These are phyloP conservation scores for Misgurnus mizolepis DNA, from an alignment of 2,113 vertebrate genomes.

Conservation along the genomic window DNA sequence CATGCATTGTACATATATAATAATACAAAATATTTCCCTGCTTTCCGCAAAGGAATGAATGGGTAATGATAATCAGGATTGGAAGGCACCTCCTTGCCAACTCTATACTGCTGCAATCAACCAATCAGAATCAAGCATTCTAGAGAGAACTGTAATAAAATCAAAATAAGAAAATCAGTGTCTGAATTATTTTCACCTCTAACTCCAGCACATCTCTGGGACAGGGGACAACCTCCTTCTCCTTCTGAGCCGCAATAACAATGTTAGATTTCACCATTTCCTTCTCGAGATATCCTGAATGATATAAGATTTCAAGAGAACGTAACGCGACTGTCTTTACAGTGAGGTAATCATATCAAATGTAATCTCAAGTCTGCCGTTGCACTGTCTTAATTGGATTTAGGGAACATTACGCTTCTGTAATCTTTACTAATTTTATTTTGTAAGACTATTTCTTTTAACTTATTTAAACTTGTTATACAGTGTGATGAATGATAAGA, in stretches of 20 bases:
- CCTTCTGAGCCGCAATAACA: constrained; percentile 24
- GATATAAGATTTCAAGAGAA: constrained; percentile 3
- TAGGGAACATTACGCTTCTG: not conserved
- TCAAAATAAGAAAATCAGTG: not conserved
- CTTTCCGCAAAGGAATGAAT: not conserved
- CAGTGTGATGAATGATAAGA: not conserved
- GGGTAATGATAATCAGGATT: not conserved
- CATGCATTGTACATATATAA: too few species aligned
- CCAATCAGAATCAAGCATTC: not conserved
- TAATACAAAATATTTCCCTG: too few species aligned
- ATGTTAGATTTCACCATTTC: constrained; percentile 60
- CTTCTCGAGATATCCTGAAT: constrained; percentile 57
- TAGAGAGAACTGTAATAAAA: not conserved
- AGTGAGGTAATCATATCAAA: not conserved
- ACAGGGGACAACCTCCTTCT: constrained; percentile 47
- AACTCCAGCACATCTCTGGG: constrained; percentile 60
- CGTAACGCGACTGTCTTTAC: not conserved
- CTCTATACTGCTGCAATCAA: not conserved
- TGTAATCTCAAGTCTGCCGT: not conserved
- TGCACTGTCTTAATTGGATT: not conserved
- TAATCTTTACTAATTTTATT: not conserved
- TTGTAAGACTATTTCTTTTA: not conserved
- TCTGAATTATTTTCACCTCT: constrained; percentile 52
- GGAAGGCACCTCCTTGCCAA: not conserved
- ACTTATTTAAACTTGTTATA: not conserved